Conservation (phyloP, 2,888 invertebrate genomes). For the Amaurobius ferox region DNA sequence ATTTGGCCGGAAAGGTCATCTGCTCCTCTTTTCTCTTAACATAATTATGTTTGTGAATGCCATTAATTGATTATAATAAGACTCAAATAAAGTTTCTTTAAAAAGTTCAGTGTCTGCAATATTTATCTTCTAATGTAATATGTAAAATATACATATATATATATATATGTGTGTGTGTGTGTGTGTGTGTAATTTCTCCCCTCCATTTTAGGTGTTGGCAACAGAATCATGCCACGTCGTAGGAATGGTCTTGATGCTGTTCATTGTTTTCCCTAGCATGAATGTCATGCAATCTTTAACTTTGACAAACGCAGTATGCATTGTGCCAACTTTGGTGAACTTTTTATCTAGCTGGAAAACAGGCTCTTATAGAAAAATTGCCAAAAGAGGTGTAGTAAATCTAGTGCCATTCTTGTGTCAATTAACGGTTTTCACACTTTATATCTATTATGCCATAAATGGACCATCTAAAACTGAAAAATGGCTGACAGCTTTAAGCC, state of each 20-base stretch:
- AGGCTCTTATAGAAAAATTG: conserved; percentile 79
- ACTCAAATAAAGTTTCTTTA: no score
- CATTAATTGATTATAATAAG: no score
- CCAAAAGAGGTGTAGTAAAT: conserved; percentile 80
- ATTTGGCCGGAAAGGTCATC: no score
- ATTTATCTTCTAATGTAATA: no score
- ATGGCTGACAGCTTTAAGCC: conserved; percentile 81
- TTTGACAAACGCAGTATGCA: conserved; percentile 96
- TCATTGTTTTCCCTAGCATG: conserved; percentile 91
- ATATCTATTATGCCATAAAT: conserved; percentile 76
- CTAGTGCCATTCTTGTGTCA: conserved; percentile 91
- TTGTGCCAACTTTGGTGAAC: conserved; percentile 90
- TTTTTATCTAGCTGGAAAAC: conserved; percentile 89
- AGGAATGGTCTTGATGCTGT: conserved; percentile 90
- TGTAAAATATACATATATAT: no score
- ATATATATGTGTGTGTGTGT: no score
- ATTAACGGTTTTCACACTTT: conserved; percentile 92
- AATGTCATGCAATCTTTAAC: conserved; percentile 97
- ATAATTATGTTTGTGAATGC: no score
- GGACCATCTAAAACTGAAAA: neutral
- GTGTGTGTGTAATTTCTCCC: no score
- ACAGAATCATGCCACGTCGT: conserved; percentile 93
- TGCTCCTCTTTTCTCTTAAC: no score
- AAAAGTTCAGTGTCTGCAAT: no score
- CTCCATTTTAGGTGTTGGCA: conserved; percentile 81